A percentile compares a stretch with the other conserved stretches of the same genome.
phyloP scores from a whole-genome alignment of 92 coral and sea anemone genomes.

The Hydrozoanthus gracilis region DNA sequence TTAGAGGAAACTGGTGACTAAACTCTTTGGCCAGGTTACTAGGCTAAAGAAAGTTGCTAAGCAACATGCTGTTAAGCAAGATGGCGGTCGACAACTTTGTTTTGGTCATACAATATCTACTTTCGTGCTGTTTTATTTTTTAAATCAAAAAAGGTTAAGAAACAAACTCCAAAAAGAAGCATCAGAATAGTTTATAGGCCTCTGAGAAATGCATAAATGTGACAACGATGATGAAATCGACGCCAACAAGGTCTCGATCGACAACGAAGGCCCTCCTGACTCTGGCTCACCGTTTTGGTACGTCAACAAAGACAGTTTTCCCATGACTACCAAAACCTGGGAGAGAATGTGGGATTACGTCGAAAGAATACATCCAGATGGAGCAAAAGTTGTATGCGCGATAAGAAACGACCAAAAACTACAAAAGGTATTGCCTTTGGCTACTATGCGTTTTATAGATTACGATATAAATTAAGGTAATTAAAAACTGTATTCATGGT shows the following conservation, averaged over 20 bases:
- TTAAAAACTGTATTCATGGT: too few relatives aligned
- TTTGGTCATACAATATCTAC: not conserved
- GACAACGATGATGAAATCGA: slow-evolving; percentile 19
- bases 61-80: slow-evolving; percentile 22
- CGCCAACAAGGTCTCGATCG: not conserved
- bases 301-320: slow-evolving; percentile 93
- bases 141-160: not conserved
- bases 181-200: not conserved
- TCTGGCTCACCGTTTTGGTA: slow-evolving; percentile 75
- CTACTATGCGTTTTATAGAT: not conserved
- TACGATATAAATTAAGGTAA: too few relatives aligned
- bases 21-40: not conserved
- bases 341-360: slow-evolving; percentile 98
- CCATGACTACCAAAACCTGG: slow-evolving; percentile 85
- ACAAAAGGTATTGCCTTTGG: slow-evolving; percentile 61
- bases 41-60: slow-evolving; percentile 4
- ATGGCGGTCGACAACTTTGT: slow-evolving; percentile 16
- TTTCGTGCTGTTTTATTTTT: not conserved
- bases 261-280: slow-evolving; percentile 31
- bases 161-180: not conserved
- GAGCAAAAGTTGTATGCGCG: slow-evolving; percentile 58
- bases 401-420: slow-evolving; percentile 68
- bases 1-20: slow-evolving; percentile 15
- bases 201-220: not conserved
- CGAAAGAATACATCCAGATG: slow-evolving; percentile 91